Base-by-base conservation (phyloP, 2,888 invertebrate species). In the Apotomis turbidana region DNA sequence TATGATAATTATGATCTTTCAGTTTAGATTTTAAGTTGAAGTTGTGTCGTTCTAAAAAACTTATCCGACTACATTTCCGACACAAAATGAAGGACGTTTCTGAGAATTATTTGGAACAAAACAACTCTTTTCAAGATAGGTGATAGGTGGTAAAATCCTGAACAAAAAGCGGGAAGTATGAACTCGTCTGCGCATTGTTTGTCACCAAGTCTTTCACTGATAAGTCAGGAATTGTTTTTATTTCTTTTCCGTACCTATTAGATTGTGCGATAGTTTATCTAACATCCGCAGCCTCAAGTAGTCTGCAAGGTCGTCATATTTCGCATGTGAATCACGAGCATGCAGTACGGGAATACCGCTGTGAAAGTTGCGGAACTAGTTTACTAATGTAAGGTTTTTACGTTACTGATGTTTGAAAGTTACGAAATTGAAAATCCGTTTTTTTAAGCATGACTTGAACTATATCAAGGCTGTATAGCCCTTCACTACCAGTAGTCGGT, bases 351-450 rank as follows among this genome's bases (percentile, higher is more conserved):
- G 58, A 70, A 70, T 64, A 51, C 63, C 69, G 49, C n/a, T 41
- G 70, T 54, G 70, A 70, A 70, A 70, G 70, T 63, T 4, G 4
- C 57, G 63, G 64, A 70, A 55, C 57, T 46, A 36, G 55, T 66
- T 57, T 27, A 44, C 64, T 55, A 54, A n/a, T 9, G 64, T 55
- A 27, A 51, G 67, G 67, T 36, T 36, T 68, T 68, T 60, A 60
- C 68, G 41, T 60, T 13, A 52, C 55, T 55, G 64, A 44, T 41
- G 41, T 3, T 3, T 41, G 5, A 41, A 41, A 41, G 5, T 49
- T 6, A 49, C 8, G 9, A 49, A 49, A 49, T 49, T 6, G 9
- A 49, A 2, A 0, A 3, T 49, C 2, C 49, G 49, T 49, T 49
- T 9, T 3, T 9, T 9, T 49, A 6, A 9, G 5, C 49, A 10